These are phyloP conservation scores for Nycticryphes semicollaris DNA, from an alignment of 2,113 vertebrate genomes.

Conservation along the genomic window DNA sequence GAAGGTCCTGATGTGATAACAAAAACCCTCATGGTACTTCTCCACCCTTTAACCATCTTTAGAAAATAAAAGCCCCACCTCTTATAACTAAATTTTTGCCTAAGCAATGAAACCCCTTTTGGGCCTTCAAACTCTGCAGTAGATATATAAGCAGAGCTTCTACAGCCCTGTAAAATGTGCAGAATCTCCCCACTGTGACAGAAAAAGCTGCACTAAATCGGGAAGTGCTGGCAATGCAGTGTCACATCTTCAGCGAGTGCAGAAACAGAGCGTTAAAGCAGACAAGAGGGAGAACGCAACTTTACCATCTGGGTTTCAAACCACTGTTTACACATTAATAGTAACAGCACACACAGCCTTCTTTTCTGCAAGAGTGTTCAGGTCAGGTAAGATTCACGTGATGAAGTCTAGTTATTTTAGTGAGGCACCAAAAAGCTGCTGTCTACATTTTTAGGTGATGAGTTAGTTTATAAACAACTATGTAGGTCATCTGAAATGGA, in stretches of 20 bases:
- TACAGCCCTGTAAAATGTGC: not conserved
- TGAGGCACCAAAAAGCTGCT: not conserved
- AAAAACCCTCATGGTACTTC: not conserved
- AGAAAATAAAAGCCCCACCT: not conserved
- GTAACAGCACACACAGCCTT: not conserved
- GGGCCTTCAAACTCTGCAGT: not conserved
- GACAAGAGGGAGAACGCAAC: not conserved
- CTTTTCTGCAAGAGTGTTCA: not conserved
- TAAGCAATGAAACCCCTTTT: not conserved
- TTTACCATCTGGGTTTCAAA: not conserved
- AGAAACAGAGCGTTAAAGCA: not conserved
- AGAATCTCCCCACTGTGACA: not conserved
- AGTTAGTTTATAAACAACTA: not conserved
- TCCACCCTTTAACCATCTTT: not conserved
- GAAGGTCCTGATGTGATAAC: not conserved
- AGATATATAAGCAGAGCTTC: not conserved
- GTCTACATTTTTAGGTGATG: not conserved
- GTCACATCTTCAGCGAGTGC: not conserved
- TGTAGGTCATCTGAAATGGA: not conserved
- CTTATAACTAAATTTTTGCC: not conserved
- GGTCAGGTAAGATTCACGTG: not conserved
- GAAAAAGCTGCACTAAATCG: accelerated
- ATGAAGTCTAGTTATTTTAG: not conserved
- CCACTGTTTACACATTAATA: not conserved
- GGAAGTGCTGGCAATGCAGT: not conserved